Evolutionary conservation across 2,888 invertebrate genomes (phyloP), one percentile per base, ranked within the genome.

Genomic region (Cheiracanthium punctorium): DNA sequence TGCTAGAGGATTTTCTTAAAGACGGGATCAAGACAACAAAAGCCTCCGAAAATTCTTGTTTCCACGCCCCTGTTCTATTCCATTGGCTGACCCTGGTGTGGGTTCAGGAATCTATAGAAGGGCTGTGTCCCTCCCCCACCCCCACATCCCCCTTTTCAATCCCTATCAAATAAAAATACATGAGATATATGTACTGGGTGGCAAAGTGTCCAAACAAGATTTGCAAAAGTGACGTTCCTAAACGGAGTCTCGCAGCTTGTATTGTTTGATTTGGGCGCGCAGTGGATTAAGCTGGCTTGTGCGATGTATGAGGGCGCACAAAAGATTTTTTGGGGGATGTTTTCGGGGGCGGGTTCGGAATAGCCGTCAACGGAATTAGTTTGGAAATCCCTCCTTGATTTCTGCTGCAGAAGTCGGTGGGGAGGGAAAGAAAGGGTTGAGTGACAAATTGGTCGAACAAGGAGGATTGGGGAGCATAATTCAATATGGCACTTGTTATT

Each of bases 11-110:
- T 58, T 58, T 58, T 24, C 37, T n/a, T 2, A 24, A 58, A 58
- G 58, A 24, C 58, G 24, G 64, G 58, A 74, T 74, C 74, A 74
- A 24, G 64, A 64, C 74, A 64, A 74, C 74, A 74, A 74, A 74
- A 74, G 64, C 74, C 74, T 20, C 24, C 24, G 58, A 74, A 74
- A 41, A 58, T 58, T 58, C 58, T 2, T 24, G 24, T 58, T 58
- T 58, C 58, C 58, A 58, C 58, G 24, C 58, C 58, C 58, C 58
- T 24, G 24, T 58, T 24, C 24, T 17, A 20, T 20, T 24, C 58
- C 58, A 58, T 58, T 58, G 58, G 24, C 24, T 24, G 24, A 58
- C 20, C 58, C 58, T 5, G 24, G 4, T 5, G 37, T n/a, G 58
- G 58, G 24, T 58, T 17, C 24, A 17, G 20, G 24, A 24, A 7